These are phyloP conservation scores for Himalopsyche japonica DNA, from an alignment of 2,888 invertebrate genomes.

Conservation along the genomic window DNA sequence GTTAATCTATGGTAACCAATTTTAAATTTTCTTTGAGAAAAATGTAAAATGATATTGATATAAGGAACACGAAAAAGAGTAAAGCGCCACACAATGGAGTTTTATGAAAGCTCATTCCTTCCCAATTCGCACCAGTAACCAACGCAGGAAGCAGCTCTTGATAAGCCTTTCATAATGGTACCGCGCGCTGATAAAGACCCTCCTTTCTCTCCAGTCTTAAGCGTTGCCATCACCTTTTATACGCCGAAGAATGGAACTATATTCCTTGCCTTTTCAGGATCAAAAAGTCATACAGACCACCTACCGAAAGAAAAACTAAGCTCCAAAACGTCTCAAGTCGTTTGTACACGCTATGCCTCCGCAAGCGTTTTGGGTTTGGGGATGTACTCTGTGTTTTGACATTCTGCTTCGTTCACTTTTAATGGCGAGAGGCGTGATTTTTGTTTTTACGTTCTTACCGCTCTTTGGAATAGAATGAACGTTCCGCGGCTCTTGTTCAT, in stretches of 20 bases:
- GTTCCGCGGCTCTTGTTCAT: conserved; percentile 35
- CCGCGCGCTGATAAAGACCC: conserved; percentile 56
- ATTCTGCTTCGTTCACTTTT: conserved; percentile 28
- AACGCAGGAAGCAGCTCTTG: conserved; percentile 47
- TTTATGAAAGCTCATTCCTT: background rate
- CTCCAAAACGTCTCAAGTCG: conserved; percentile 19
- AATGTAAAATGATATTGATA: background rate
- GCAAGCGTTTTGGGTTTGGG: conserved; percentile 4
- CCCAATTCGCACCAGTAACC: conserved; percentile 13
- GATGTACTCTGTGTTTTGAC: conserved; percentile 21
- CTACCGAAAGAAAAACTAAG: conserved; percentile 47
- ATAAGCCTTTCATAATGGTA: conserved; percentile 62
- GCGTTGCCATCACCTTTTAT: conserved; percentile 44
- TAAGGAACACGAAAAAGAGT: background rate
- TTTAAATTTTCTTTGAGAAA: too few relatives aligned
- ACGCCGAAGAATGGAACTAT: conserved; percentile 42
- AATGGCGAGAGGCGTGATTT: conserved; percentile 41
- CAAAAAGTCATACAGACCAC: conserved; percentile 17
- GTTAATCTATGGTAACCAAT: too few relatives aligned
- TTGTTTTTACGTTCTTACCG: conserved; percentile 41
- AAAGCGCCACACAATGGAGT: background rate
- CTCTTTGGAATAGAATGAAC: conserved; percentile 31
- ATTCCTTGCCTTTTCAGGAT: conserved; percentile 25
- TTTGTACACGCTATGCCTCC: conserved; percentile 49
- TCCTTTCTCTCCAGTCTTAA: conserved; percentile 55